Conservation (phyloP, 2,113 vertebrate species). For the Rhinogobius similis region DNA sequence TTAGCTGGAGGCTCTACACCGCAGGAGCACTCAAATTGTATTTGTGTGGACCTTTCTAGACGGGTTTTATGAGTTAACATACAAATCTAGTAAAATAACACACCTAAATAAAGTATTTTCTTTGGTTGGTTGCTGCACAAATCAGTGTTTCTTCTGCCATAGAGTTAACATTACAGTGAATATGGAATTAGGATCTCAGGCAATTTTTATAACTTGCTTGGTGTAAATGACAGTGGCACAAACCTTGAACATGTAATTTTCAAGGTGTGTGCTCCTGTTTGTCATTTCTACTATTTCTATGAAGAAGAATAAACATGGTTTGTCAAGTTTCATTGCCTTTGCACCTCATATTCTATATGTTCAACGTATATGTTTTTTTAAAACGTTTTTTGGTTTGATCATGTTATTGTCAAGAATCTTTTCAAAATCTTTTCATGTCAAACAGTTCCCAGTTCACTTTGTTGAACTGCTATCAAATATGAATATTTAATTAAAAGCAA, state of each 20-base stretch:
- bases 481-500: not conserved
- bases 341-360: too few species aligned
- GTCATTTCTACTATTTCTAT: not conserved
- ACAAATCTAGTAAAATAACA: slow-evolving; percentile 4
- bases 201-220: slow-evolving; percentile 4
- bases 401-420: too few species aligned
- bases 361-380: too few species aligned
- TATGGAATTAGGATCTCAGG: not conserved
- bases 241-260: too few species aligned
- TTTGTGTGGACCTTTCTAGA: slow-evolving; percentile 12
- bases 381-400: too few species aligned
- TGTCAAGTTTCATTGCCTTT: not conserved
- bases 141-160: not conserved
- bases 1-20: slow-evolving; percentile 67
- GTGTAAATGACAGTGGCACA: too few species aligned
- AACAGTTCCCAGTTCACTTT: too few species aligned
- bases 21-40: slow-evolving; percentile 53
- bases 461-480: not conserved
- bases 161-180: not conserved
- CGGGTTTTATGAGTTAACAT: slow-evolving; percentile 23
- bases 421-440: not conserved
- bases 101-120: not conserved
- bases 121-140: not conserved
- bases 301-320: not conserved
- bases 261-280: too few species aligned